Evolutionary conservation across 1,140 invertebrate species (phyloP).

Genomic region (Nautilus pompilius): DNA sequence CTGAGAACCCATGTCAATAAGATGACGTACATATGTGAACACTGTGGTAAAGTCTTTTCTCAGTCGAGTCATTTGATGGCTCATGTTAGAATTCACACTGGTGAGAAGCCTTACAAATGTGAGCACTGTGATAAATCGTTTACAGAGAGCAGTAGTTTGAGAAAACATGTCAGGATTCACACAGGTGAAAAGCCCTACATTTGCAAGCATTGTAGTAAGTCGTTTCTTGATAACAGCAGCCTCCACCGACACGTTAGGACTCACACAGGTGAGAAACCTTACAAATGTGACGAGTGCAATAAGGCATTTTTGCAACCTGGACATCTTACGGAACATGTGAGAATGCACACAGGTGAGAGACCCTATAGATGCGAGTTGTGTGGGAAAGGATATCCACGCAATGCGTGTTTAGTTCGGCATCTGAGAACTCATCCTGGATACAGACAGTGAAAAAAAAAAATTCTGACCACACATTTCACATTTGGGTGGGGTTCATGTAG

Average conservation of each 20-base stretch:
- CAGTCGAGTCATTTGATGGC: slow-evolving; percentile 54
- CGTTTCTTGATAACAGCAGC: slow-evolving; percentile 53
- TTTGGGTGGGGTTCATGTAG: no score
- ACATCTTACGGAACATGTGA: slow-evolving; percentile 47
- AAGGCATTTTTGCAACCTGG: slow-evolving; percentile 51
- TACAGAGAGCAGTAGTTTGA: background rate
- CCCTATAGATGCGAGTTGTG: slow-evolving; percentile 51
- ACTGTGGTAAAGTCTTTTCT: slow-evolving; percentile 24
- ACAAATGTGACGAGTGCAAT: slow-evolving; percentile 34
- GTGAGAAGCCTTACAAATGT: slow-evolving; percentile 26
- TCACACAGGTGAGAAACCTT: slow-evolving; percentile 23
- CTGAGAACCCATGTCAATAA: slow-evolving; percentile 25
- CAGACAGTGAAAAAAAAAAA: no score
- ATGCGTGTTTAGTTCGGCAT: no score
- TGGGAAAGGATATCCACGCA: slow-evolving; percentile 54
- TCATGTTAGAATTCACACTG: slow-evolving; percentile 62
- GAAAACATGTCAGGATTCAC: background rate
- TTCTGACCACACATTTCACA: no score
- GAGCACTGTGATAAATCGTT: slow-evolving; percentile 21
- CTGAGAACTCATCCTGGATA: no score
- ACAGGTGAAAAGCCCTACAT: background rate
- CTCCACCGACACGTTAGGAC: slow-evolving; percentile 48
- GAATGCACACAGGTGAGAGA: slow-evolving; percentile 55
- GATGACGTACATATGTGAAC: slow-evolving; percentile 20
- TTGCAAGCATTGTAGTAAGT: background rate